Percentiles rank a stretch among this genome's conserved stretches.
These are phyloP conservation scores for Coluber constrictor DNA, from an alignment of 2,797 vertebrate species.

Conservation along the genomic window DNA sequence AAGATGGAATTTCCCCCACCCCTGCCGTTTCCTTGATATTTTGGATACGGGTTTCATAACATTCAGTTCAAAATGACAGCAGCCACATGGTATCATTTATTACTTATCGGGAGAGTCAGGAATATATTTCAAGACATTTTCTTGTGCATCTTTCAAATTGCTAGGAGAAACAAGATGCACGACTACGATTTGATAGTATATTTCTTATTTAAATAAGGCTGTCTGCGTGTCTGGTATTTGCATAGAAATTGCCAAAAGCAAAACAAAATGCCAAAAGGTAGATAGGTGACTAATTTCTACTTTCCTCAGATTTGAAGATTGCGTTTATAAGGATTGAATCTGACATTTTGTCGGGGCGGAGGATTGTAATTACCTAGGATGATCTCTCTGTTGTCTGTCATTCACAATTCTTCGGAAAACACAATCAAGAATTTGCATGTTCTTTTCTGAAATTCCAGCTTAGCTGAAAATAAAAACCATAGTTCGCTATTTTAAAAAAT, in stretches of 20 bases:
- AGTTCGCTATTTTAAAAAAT: background rate
- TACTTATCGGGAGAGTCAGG: background rate
- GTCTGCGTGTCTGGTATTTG: background rate
- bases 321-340: background rate
- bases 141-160: background rate
- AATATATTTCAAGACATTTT: background rate
- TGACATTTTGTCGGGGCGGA: background rate
- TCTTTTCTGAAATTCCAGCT: background rate
- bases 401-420: background rate
- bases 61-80: background rate
- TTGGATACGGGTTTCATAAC: background rate
- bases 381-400: background rate
- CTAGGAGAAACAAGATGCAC: background rate
- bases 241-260: background rate
- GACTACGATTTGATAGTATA: background rate
- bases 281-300: background rate
- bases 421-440: background rate
- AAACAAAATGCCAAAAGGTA: background rate
- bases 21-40: background rate
- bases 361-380: background rate
- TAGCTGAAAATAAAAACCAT: background rate
- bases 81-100: background rate
- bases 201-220: background rate
- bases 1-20: background rate
- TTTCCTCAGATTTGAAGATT: background rate